phyloP scores from a whole-genome alignment of 2,113 vertebrate genomes.

The Dendropsophus ebraccatus region DNA sequence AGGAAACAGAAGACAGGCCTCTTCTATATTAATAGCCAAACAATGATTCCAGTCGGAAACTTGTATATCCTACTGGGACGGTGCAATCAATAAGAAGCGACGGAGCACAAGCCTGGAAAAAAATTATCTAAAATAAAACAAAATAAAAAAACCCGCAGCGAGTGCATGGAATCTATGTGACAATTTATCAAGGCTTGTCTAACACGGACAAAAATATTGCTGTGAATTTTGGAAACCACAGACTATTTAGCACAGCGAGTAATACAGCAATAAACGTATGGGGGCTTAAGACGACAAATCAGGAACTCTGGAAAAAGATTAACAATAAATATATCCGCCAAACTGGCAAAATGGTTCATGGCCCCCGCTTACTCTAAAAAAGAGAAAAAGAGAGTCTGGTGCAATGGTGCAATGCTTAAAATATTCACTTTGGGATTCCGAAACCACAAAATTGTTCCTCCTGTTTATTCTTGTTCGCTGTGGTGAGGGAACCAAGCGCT shows the following conservation, averaged over 20 bases:
- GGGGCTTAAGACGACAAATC: constrained; percentile 27
- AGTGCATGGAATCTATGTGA: neutral
- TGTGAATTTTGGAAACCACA: constrained; percentile 31
- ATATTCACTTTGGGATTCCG: constrained; percentile 29
- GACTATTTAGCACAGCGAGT: constrained; percentile 47
- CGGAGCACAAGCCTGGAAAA: neutral
- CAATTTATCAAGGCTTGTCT: neutral
- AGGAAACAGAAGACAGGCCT: neutral
- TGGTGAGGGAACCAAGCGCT: neutral
- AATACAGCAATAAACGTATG: constrained; percentile 47
- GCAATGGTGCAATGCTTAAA: constrained; percentile 49
- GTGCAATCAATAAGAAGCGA: neutral
- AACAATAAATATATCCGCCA: constrained; percentile 38
- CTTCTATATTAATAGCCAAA: neutral
- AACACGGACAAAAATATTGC: neutral
- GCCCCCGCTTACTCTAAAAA: neutral
- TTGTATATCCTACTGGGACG: neutral
- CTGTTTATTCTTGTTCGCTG: constrained; percentile 30
- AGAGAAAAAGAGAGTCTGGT: neutral
- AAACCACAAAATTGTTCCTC: constrained; percentile 47
- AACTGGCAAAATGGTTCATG: constrained; percentile 3
- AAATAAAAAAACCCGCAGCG: neutral
- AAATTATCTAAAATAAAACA: neutral
- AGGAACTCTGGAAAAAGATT: constrained; percentile 28
- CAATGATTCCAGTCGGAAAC: neutral